Percentiles rank a stretch among this genome's conserved stretches.
These are phyloP conservation scores for Ormia ochracea DNA, from an alignment of 2,888 invertebrate species.

Conservation along the genomic window DNA sequence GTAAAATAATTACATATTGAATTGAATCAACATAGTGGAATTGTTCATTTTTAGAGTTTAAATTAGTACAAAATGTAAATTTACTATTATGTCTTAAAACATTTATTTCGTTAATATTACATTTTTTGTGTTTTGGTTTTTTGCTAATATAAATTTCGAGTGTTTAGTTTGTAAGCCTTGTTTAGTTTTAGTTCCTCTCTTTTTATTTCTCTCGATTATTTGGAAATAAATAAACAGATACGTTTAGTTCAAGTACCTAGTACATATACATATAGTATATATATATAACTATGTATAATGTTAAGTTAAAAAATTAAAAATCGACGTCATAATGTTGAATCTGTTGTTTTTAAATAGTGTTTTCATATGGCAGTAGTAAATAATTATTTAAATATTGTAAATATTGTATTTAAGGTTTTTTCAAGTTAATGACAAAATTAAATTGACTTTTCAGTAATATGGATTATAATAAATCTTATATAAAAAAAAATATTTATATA, in stretches of 20 bases:
- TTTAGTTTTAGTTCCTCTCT: slow-evolving; percentile 1
- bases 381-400: slow-evolving; percentile 10
- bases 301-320: slow-evolving; percentile 10
- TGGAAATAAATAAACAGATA: slow-evolving; percentile 18
- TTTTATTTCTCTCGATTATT: slow-evolving; percentile 2
- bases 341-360: slow-evolving; percentile 46
- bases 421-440: slow-evolving; percentile 15
- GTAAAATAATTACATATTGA: neutral
- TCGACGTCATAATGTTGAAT: neutral
- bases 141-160: slow-evolving; percentile 46
- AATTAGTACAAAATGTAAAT: no score
- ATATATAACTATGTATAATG: neutral
- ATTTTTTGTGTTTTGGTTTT: neutral
- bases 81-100: no score
- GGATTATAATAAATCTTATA: slow-evolving; percentile 5
- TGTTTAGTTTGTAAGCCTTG: slow-evolving; percentile 48
- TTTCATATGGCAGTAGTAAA: slow-evolving; percentile 58
- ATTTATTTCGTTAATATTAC: neutral
- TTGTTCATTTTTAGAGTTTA: no score
- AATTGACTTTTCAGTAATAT: slow-evolving; percentile 29
- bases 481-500: neutral
- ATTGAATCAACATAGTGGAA: no score
- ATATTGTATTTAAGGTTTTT: neutral
- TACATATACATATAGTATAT: no score
- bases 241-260: slow-evolving; percentile 10